These are phyloP conservation scores for Monomorium pharaonis DNA, from an alignment of 1,140 invertebrate species.

Conservation along the genomic window DNA sequence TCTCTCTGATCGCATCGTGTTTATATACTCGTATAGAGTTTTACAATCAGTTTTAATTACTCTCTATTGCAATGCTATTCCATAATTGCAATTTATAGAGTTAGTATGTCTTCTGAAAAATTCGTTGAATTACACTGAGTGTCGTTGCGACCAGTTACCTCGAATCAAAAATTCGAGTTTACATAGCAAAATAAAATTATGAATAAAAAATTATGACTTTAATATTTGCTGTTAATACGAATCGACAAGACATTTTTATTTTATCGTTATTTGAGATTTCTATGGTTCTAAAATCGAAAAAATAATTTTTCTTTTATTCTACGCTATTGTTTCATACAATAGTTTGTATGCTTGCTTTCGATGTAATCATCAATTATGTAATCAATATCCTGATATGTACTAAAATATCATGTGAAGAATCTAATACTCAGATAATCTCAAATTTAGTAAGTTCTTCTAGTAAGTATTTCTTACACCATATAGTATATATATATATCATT, in stretches of 20 bases:
- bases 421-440: not conserved
- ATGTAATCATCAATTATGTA: too few relatives aligned
- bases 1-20: not conserved
- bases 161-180: not conserved
- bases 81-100: not conserved
- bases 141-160: too few relatives aligned
- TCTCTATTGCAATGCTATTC: not conserved
- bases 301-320: not conserved
- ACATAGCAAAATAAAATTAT: not conserved
- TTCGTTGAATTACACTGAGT: not conserved
- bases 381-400: not conserved
- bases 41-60: not conserved
- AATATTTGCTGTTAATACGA: not conserved
- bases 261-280: not conserved
- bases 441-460: slow-evolving; percentile 35
- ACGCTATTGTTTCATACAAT: not conserved
- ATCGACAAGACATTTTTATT: not conserved
- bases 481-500: too few relatives aligned
- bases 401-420: not conserved
- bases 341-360: not conserved
- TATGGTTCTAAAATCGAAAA: not conserved
- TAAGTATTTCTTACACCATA: too few relatives aligned
- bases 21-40: not conserved
- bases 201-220: not conserved
- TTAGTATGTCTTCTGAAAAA: not conserved